These are phyloP conservation scores for Drosophila micromelanica DNA, from an alignment of 1,140 invertebrate species.

Conservation along the genomic window DNA sequence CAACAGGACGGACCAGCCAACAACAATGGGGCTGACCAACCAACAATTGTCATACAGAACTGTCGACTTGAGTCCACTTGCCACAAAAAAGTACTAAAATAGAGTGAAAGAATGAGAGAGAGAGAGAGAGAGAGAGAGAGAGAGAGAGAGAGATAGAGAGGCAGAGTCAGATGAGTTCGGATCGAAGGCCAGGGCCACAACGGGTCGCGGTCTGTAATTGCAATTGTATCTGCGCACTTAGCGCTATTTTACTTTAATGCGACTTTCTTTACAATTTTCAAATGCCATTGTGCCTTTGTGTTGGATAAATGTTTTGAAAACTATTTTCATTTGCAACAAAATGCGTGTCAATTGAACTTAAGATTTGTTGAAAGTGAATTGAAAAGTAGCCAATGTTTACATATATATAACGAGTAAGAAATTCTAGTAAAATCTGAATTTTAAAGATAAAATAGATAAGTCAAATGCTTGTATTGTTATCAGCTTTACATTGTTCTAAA, in stretches of 20 bases:
- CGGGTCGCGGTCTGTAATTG: constrained; percentile 58
- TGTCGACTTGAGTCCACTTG: constrained; percentile 54
- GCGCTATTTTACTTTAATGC: constrained; percentile 75
- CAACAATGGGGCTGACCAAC: constrained; percentile 65
- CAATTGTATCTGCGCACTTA: constrained; percentile 77
- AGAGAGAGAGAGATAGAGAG: not conserved
- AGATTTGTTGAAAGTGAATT: constrained; percentile 2
- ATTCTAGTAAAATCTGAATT: too few species aligned
- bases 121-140: not conserved
- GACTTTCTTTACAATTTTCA: constrained; percentile 51
- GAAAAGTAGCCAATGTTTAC: constrained; percentile 1
- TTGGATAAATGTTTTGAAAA: constrained; percentile 62
- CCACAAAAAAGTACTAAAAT: constrained; percentile 5
- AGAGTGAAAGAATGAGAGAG: not conserved
- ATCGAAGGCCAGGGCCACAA: not conserved
- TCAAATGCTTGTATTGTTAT: too few species aligned
- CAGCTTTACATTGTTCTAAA: too few species aligned
- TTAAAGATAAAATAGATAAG: too few species aligned
- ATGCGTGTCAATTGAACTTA: constrained; percentile 34
- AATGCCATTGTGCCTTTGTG: constrained; percentile 69
- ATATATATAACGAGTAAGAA: not conserved
- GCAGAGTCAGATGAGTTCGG: constrained; percentile 3
- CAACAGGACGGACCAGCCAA: constrained; percentile 6
- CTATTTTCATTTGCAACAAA: constrained; percentile 66
- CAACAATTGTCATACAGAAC: constrained; percentile 80